These are phyloP conservation scores for Rhagium mordax DNA, from an alignment of 2,888 invertebrate species.

Conservation along the genomic window DNA sequence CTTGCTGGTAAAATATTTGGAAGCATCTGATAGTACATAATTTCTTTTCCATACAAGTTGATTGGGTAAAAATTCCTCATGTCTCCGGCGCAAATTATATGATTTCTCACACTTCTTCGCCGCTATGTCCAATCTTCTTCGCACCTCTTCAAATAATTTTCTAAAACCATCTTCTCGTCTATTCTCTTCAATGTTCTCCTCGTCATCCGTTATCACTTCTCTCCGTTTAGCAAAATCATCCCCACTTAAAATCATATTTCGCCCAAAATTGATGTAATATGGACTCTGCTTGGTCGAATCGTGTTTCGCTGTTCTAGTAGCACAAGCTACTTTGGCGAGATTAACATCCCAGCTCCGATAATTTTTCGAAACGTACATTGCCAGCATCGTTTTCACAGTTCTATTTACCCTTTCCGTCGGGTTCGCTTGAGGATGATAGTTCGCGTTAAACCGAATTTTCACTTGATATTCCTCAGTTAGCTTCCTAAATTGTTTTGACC, in stretches of 20 bases:
- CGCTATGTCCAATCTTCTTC: too few relatives aligned
- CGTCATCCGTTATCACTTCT: neutral
- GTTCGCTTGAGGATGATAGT: constrained; percentile 31
- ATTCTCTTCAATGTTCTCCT: neutral
- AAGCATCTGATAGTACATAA: neutral
- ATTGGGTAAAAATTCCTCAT: neutral
- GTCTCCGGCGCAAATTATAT: neutral
- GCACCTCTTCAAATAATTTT: too few relatives aligned
- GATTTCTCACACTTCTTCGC: too few relatives aligned
- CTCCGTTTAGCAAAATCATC: neutral
- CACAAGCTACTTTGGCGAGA: too few relatives aligned
- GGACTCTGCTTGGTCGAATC: neutral
- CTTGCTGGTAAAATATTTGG: neutral
- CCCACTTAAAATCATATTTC: neutral
- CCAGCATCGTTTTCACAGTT: constrained; percentile 26
- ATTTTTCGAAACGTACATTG: constrained; percentile 30
- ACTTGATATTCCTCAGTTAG: constrained; percentile 8
- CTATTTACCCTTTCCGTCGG: constrained; percentile 2
- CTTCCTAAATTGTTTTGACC: constrained; percentile 28
- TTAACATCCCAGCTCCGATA: too few relatives aligned
- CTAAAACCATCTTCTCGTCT: too few relatives aligned
- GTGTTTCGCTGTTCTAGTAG: constrained; percentile 26
- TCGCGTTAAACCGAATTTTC: constrained; percentile 28
- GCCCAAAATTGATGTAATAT: neutral
- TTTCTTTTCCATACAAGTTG: constrained; percentile 1